A percentile compares a stretch with the other conserved stretches of the same genome.
Evolutionary conservation across 2,888 invertebrate genomes (phyloP).

Genomic region (Catocala nupta): DNA sequence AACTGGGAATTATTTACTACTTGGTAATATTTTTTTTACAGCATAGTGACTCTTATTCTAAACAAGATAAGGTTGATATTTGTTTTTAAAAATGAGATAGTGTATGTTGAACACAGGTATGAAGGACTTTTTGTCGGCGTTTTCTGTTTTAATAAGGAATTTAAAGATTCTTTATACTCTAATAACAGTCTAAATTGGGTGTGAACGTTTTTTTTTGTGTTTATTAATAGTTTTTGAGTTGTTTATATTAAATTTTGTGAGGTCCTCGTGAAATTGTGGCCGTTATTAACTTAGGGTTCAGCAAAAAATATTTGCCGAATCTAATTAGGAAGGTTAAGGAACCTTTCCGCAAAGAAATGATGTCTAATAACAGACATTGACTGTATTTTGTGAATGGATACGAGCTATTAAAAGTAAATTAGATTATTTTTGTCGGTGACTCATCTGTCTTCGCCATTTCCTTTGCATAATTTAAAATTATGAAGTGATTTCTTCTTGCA

Average conservation of each 20-base stretch:
- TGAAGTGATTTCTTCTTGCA: neutral
- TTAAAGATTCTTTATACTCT: constrained; percentile 65
- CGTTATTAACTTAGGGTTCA: constrained; percentile 27
- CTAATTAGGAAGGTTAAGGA: constrained; percentile 44
- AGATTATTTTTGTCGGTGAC: constrained; percentile 36
- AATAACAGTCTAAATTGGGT: constrained; percentile 72
- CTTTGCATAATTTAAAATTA: constrained; percentile 4
- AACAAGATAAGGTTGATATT: neutral
- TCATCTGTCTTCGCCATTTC: constrained; percentile 13
- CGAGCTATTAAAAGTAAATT: constrained; percentile 49
- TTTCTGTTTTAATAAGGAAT: constrained; percentile 76
- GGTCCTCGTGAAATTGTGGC: constrained; percentile 50
- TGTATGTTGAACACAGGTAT: constrained; percentile 55
- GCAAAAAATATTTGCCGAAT: constrained; percentile 49
- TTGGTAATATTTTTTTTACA: neutral
- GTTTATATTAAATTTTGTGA: constrained; percentile 65
- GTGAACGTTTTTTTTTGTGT: constrained; percentile 72
- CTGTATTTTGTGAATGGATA: constrained; percentile 41
- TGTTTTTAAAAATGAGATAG: neutral
- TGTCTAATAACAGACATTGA: constrained; percentile 47
- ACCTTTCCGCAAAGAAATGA: constrained; percentile 46
- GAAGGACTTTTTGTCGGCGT: constrained; percentile 65
- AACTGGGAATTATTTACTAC: constrained; percentile 25
- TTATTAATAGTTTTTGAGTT: constrained; percentile 61
- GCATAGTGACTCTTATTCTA: constrained; percentile 42